Base-by-base conservation (phyloP, 1,140 invertebrate genomes). In the Drosophila pruinosa region DNA sequence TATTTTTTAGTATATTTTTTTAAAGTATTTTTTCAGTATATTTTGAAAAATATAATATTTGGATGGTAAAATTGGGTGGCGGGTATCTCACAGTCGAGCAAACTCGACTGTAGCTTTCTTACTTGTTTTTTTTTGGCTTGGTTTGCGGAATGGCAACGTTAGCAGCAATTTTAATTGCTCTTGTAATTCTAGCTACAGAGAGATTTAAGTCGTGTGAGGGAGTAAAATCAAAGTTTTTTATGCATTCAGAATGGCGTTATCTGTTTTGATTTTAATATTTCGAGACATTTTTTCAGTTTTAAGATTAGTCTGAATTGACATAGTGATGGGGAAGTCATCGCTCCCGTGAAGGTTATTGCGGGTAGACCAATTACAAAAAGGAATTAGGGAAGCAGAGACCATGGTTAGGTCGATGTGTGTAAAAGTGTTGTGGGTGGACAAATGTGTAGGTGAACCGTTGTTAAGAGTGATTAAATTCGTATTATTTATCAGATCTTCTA, bases 381-480 rank as follows among this genome's bases (percentile, higher is more conserved):
- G 22, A 6, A 74, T 24, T 28, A 28, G n/a, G 10, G 54, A 6
- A 26, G 24, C 24, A 7, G 34, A 3, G 61, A 59, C 19, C 41
- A 58, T 22, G 21, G 19, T 22, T 4, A 45, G 14, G 41, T 24
- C 21, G 7, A 56, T 19, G 15, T 70, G 22, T 0, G 52, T 56
- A 39, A 62, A 70, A 4, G 58, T 17, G 3, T 56, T 54, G 52
- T 56, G 58, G 2, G 58, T 62, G 0, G 57, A 62, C 12, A 47
- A 22, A 4, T 70, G 67, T 3, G 67, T 70, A 2, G 67, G 38
- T 1, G 58, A 63, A 2, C 59, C 59, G n/a, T 71, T 45, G n/a
- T 71, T 71, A 14, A 64, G 36, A 14, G 64, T 10, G 3, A 7
- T 7, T 26, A 26, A 26, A 26, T 26, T 26, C 8, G 24, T 26